Base-by-base conservation (phyloP, 2,888 invertebrate species). In the Kryphioiulus occultus region DNA sequence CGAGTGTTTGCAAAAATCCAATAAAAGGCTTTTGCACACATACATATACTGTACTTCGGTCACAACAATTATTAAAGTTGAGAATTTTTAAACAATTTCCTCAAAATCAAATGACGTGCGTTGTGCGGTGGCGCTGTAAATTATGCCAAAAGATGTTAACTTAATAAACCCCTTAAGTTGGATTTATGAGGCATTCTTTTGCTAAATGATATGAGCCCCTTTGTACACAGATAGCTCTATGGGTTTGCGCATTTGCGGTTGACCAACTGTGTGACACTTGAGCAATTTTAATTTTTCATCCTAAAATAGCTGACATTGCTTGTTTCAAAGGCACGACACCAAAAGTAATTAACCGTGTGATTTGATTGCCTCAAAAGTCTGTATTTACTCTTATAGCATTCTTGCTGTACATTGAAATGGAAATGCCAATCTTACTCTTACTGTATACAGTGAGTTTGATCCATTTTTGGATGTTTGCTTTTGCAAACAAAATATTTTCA, bases 1-100 rank as follows among this genome's bases (percentile, higher is more conserved):
- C 78, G 78, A 78, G 78, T 78, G 78, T 85, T 85, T 39, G 85
- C 42, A 39, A 85, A 85, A 85, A 85, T 85, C 85, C 85, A 85
- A 85, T 85, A 85, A 85, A 85, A 42, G 85, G 85, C 85, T 44
- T 85, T 42, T 85, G 39, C n/a, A 85, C 22, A 39, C 44, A 22
- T 78, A 59, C 59, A 59, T 26, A 68, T n/a, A 53, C 68, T 30
- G 15, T 78, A 78, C 39, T 15, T 85, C 26, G 39, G 39, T 44
- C 39, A 39, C 85, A 22, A 39, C 42, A 42, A 44, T 85, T 85
- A 42, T 85, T 85, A 85, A 85, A 85, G 85, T 44, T 85, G 85
- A 85, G 85, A 15, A 35, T 85, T 22, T 44, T 39, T 85, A n/a
- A 44, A 44, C n/a, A 39, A 85, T 85, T 85, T 44, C n/a, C 39